Evolutionary conservation across 1,140 invertebrate genomes (phyloP).

Genomic region (Laupala kohalensis): DNA sequence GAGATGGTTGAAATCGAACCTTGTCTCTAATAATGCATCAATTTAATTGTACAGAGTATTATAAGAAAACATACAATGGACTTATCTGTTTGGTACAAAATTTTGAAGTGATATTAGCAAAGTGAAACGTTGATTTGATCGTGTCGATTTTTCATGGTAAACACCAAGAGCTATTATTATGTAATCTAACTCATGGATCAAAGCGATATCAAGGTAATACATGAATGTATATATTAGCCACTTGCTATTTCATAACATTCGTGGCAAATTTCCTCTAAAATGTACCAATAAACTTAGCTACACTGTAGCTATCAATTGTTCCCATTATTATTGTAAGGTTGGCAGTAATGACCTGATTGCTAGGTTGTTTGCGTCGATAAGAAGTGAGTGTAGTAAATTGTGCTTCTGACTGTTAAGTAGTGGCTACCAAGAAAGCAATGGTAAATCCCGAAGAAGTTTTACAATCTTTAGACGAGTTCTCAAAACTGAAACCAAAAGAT

Average conservation of each 20-base stretch:
- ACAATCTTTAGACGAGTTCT: constrained; percentile 69
- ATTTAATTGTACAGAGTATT: too few species aligned
- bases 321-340: neutral
- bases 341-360: neutral
- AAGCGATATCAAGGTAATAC: neutral
- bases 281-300: neutral
- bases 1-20: too few species aligned
- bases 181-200: too few species aligned
- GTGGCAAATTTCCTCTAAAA: neutral
- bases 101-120: too few species aligned
- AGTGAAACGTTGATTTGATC: too few species aligned
- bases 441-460: constrained; percentile 75
- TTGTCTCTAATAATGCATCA: too few species aligned
- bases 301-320: neutral
- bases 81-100: too few species aligned
- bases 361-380: constrained; percentile 1
- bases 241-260: neutral
- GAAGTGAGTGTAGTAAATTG: neutral
- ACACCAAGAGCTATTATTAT: too few species aligned
- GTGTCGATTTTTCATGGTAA: too few species aligned
- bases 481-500: constrained; percentile 63
- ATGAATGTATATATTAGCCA: neutral
- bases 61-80: too few species aligned
- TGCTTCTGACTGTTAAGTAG: neutral
- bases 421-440: constrained; percentile 32